Evolutionary conservation across 1,140 invertebrate genomes (phyloP).

Genomic region (Aphelinus certus): DNA sequence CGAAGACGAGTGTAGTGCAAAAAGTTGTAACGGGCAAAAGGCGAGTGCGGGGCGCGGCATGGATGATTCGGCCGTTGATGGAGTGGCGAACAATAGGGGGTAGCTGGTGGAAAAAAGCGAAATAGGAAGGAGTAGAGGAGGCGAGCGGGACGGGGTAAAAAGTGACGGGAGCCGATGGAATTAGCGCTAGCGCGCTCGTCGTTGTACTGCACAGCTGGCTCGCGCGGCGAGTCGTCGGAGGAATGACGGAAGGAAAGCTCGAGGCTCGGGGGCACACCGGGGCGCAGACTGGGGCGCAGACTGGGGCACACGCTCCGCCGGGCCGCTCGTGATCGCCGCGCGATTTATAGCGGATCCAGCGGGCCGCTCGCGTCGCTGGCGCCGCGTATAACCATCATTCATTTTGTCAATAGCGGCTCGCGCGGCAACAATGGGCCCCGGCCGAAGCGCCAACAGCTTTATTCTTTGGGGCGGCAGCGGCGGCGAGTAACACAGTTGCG

Average conservation of each 20-base stretch:
- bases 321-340: constrained; percentile 7
- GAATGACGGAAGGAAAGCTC: constrained; percentile 39
- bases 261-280: neutral
- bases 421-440: constrained; percentile 51
- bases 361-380: constrained; percentile 41
- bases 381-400: constrained; percentile 59
- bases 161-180: constrained; percentile 30
- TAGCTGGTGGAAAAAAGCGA: constrained; percentile 5
- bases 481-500: too few relatives aligned
- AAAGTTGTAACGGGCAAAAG: too few relatives aligned
- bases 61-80: too few relatives aligned
- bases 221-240: constrained; percentile 5
- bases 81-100: too few relatives aligned
- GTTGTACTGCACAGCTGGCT: neutral
- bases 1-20: too few relatives aligned
- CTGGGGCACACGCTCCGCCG: constrained; percentile 22
- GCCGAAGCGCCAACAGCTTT: constrained; percentile 56
- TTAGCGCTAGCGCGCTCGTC: neutral
- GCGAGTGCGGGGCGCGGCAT: too few relatives aligned
- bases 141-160: neutral
- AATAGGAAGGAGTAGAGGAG: constrained; percentile 17
- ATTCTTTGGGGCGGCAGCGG: constrained; percentile 47
- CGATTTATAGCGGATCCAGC: constrained; percentile 53
- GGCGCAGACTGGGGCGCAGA: too few relatives aligned
- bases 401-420: constrained; percentile 58